These are phyloP conservation scores for Tricholauxania praeusta DNA, from an alignment of 2,888 invertebrate species.

Conservation along the genomic window DNA sequence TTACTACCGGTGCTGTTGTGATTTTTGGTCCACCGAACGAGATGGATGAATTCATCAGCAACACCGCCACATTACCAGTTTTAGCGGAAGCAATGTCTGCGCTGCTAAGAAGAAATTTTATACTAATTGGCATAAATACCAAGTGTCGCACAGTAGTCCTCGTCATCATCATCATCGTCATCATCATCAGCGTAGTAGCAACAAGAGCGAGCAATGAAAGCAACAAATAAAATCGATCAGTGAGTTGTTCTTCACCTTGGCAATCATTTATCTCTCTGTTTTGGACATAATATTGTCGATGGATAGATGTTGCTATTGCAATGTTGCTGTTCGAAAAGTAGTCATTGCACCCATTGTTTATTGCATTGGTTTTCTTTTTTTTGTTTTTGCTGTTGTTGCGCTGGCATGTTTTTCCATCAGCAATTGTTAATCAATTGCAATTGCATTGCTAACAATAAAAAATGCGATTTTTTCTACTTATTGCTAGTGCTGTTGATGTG, in stretches of 20 bases:
- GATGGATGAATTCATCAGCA: constrained; percentile 49
- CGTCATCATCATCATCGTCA: constrained; percentile 34
- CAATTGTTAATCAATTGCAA: constrained; percentile 15
- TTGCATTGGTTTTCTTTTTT: constrained; percentile 18
- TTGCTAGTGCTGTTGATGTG: constrained; percentile 15
- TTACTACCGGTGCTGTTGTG: neutral
- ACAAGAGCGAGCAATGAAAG: constrained; percentile 20
- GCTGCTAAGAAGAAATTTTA: constrained; percentile 62
- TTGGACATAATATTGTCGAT: constrained; percentile 62
- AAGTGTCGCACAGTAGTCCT: constrained; percentile 61
- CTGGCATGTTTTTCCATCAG: constrained; percentile 10
- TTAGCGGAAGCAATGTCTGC: constrained; percentile 61
- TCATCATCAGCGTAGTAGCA: constrained; percentile 3
- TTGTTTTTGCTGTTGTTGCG: constrained; percentile 13
- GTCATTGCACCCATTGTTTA: neutral
- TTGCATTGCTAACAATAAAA: constrained; percentile 19
- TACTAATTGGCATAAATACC: constrained; percentile 67
- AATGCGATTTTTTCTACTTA: constrained; percentile 10
- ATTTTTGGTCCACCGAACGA: neutral
- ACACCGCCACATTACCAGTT: constrained; percentile 54
- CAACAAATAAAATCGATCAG: constrained; percentile 50
- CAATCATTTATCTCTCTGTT: constrained; percentile 64
- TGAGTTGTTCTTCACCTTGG: constrained; percentile 61
- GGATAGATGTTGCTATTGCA: constrained; percentile 29
- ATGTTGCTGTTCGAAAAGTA: neutral